Percentiles rank a stretch among this genome's conserved stretches.
These are phyloP conservation scores for Amphilophus citrinellus DNA, from an alignment of 2,113 vertebrate genomes.

Conservation along the genomic window DNA sequence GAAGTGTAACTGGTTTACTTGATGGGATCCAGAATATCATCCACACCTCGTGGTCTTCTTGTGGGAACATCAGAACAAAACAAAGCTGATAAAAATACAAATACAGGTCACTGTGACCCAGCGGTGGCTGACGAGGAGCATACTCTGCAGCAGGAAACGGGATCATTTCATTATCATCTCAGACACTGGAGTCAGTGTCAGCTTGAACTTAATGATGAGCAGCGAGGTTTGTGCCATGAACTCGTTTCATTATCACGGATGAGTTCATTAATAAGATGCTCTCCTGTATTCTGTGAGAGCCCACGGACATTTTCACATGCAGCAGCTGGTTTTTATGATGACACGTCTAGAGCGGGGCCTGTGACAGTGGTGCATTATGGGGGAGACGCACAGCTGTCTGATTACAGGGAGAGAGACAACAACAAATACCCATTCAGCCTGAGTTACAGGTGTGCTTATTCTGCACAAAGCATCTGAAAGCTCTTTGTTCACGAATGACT, in stretches of 20 bases:
- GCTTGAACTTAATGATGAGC: neutral
- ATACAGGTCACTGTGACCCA: slow-evolving; percentile 6
- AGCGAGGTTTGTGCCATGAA: neutral
- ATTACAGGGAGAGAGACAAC: slow-evolving; percentile 10
- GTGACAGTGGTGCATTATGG: neutral
- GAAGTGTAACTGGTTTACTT: neutral
- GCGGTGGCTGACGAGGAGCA: neutral
- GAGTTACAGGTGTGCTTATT: neutral
- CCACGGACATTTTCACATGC: slow-evolving; percentile 11
- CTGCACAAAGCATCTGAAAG: neutral
- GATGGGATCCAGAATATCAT: neutral
- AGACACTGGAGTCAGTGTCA: neutral
- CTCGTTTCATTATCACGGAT: neutral
- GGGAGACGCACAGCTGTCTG: neutral
- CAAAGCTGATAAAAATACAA: neutral
- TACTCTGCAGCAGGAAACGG: neutral
- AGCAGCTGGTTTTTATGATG: slow-evolving; percentile 15
- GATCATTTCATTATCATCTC: neutral
- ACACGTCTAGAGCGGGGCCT: neutral
- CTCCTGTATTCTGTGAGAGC: neutral
- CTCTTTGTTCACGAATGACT: neutral
- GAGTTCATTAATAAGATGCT: neutral
- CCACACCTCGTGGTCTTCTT: neutral
- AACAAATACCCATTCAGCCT: neutral
- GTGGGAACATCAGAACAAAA: neutral